Evolutionary conservation across 2,797 vertebrate species (phyloP), one percentile per base, ranked within the genome.

Genomic region (Parotocinclus haroldoi): DNA sequence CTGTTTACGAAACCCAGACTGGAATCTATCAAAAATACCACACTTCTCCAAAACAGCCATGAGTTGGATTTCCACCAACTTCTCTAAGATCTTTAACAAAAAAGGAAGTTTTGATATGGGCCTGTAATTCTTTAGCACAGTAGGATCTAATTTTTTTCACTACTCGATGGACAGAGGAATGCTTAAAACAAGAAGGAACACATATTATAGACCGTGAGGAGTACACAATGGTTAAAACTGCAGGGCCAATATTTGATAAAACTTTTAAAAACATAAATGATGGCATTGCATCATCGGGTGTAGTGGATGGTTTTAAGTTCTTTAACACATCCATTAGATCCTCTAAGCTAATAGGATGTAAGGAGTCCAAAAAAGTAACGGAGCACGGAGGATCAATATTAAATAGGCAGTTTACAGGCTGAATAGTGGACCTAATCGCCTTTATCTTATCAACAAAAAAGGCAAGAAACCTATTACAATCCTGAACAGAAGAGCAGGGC

Each of bases 391-490:
- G 12, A n/a, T n/a, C 40, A n/a, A 58, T 14, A 58, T 39, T 39
- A 13, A 40, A 9, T 13, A 16, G 14, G 13, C 1, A 3, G 38
- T 0, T 42, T 11, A 1, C 40, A 7, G 40, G 40, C 11, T 11
- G 7, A 42, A 42, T 42, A 42, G 7, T 42, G 40, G 40, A 1
- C 40, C 55, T 58, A 58, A 58, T 58, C 5, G 27, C n/a, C 37
- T n/a, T n/a, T 7, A 58, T 37, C 36, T 58, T 58, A 1, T 58
- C 55, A 10, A 40, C 36, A 58, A 58, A 39, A 58, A 58, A 58
- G 3, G 55, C 4, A n/a, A 58, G 39, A 58, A 42, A 40, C 27
- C 17, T 58, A 49, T 49, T 1, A 1, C 40, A 42, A 42, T 42
- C 40, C 7, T 42, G 7, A 11, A 42, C 11, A 42, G 1, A 42